Evolutionary conservation across 2,888 invertebrate genomes (phyloP), one percentile per base, ranked within the genome.

Genomic region (Zygaena filipendulae): DNA sequence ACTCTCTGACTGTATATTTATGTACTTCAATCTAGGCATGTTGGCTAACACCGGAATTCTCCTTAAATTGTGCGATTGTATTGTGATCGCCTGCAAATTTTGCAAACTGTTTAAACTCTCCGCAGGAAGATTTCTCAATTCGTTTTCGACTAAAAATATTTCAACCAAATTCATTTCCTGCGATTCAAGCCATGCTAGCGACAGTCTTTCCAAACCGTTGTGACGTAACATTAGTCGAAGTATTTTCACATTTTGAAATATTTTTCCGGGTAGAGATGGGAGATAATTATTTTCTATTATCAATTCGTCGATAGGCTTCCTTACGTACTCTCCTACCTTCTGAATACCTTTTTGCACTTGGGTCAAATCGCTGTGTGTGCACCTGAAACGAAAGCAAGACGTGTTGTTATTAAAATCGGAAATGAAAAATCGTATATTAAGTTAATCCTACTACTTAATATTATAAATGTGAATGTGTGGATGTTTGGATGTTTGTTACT

Each of bases 211-310:
- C 9, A 94, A 63, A 20, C 89, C 87, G 60, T 93, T 94, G 52
- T 92, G 88, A 2, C 93, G 83, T 31, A 94, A 63, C 91, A 94
- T 92, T 19, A 94, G 60, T 14, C 94, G 82, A 18, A 88, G 72
- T 13, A 92, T 87, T 59, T 87, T 86, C 26, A 92, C 68, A 39
- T 87, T 85, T 32, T 88, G 85, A 54, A 93, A 93, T 31, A 90
- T 84, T 41, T 89, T 85, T 4, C 92, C 92, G 0, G 93, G 92
- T n/a, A 94, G 52, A 1, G 92, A 89, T 6, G 92, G 92, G 24
- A 94, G 70, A 49, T 90, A 89, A 59, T 93, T 94, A 52, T 92
- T 92, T 70, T 94, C 94, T 43, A 94, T 81, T 39, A 94, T 93
- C 28, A 94, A 59, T 58, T 94, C 93, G 60, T 93, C 94, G 44